A percentile compares a stretch with the other conserved stretches of the same genome.
Conservation (phyloP, 53 echinoderm and acorn worm genomes). For the Stichopus horrens region DNA sequence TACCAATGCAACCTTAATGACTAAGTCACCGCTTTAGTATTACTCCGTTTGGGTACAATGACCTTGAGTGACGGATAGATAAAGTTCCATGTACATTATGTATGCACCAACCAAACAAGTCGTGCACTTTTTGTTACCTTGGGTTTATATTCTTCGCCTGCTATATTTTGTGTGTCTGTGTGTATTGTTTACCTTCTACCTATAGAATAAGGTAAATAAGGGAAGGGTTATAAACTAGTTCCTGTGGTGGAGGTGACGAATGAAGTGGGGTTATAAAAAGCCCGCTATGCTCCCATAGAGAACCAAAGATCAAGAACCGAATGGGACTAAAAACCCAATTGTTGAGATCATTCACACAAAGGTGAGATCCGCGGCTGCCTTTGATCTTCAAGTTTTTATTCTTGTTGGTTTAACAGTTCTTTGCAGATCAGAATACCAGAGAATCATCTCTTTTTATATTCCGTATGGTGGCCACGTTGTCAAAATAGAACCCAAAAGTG, state of each 20-base stretch:
- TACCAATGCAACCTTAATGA: no score
- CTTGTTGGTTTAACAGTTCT: constrained; percentile 33
- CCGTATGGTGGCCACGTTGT: background rate
- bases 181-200: background rate
- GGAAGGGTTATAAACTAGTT: background rate
- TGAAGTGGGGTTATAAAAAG: constrained; percentile 34
- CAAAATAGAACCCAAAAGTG: no score
- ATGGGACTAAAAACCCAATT: constrained; percentile 7
- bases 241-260: constrained; percentile 10
- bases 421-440: background rate
- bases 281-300: background rate
- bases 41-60: no score
- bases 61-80: no score
- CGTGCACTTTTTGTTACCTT: background rate
- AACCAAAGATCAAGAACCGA: background rate
- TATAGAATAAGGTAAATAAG: background rate
- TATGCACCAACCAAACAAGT: background rate
- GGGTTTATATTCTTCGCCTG: background rate
- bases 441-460: no score
- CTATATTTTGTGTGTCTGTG: background rate
- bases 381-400: constrained; percentile 1
- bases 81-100: background rate
- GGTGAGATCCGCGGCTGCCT: constrained; percentile 21
- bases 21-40: no score
- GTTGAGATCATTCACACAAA: constrained; percentile 29